A percentile compares a stretch with the other conserved stretches of the same genome.
Conservation (phyloP, 2,797 vertebrate genomes). For the Lateolabrax maculatus region DNA sequence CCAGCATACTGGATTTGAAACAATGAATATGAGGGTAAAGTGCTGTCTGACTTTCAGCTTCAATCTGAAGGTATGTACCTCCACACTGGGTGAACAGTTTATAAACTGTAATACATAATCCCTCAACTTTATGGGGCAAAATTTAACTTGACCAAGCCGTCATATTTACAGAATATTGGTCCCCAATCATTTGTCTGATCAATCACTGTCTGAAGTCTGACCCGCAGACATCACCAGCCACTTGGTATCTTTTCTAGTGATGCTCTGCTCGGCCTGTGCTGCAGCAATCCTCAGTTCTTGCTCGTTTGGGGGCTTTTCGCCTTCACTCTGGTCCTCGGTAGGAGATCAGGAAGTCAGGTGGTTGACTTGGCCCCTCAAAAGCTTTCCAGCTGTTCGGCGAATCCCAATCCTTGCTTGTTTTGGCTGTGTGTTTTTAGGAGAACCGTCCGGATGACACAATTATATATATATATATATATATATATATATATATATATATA, state of each 20-base stretch:
- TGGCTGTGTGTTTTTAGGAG: not conserved
- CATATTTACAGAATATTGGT: too few species aligned
- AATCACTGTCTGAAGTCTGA: not conserved
- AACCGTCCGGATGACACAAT: not conserved
- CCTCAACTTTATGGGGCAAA: not conserved
- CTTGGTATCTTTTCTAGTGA: not conserved
- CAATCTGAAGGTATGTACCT: slow-evolving; percentile 15
- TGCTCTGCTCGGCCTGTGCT: slow-evolving; percentile 8
- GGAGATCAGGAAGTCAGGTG: not conserved
- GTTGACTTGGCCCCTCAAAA: not conserved
- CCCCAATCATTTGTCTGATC: not conserved
- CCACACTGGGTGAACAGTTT: not conserved
- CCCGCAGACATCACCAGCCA: not conserved
- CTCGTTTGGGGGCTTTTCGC: not conserved
- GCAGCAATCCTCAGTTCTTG: not conserved
- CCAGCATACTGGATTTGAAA: not conserved
- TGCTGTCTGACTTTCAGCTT: not conserved
- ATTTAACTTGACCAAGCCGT: not conserved
- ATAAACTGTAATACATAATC: not conserved
- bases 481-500: too few species aligned
- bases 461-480: not conserved
- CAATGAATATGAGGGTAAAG: not conserved
- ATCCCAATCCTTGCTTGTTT: not conserved
- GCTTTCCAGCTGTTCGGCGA: not conserved
- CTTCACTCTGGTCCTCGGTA: not conserved